phyloP scores from a whole-genome alignment of 2,888 invertebrate species.

The Agrochola lychnidis region DNA sequence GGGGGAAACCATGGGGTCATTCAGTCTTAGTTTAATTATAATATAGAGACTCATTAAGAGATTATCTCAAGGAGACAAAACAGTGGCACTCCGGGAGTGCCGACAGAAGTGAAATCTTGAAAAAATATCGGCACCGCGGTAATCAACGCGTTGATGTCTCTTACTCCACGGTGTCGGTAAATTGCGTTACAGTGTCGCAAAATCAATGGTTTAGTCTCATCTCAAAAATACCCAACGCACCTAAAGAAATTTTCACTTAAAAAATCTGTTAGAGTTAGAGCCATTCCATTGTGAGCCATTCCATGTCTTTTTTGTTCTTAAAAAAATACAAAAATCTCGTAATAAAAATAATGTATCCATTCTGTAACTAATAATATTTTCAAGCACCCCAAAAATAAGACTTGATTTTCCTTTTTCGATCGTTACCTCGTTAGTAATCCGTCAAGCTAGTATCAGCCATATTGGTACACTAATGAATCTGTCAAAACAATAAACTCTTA shows the following conservation, averaged over 20 bases:
- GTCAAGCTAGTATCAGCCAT: not conserved
- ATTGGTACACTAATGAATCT: slow-evolving; percentile 18
- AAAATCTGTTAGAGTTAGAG: not conserved
- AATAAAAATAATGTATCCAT: not conserved
- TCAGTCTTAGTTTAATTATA: not conserved
- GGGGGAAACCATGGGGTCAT: not conserved
- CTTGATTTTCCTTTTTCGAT: not conserved
- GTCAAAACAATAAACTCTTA: slow-evolving; percentile 39
- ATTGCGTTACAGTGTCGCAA: no score
- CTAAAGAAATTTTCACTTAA: no score
- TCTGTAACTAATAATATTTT: not conserved
- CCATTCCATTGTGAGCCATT: not conserved
- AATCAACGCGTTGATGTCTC: no score
- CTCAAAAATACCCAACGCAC: no score
- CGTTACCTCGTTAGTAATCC: slow-evolving; percentile 11
- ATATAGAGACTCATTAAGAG: not conserved
- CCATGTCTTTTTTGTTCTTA: not conserved
- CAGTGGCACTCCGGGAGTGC: no score
- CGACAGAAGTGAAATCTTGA: no score
- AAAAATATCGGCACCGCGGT: no score
- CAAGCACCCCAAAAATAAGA: not conserved
- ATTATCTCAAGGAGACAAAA: not conserved
- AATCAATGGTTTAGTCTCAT: no score
- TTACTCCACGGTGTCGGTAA: no score
- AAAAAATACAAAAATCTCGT: not conserved